Evolutionary conservation across 1,140 invertebrate species (phyloP), one percentile per base, ranked within the genome.

Genomic region (Aradophagus sp.): DNA sequence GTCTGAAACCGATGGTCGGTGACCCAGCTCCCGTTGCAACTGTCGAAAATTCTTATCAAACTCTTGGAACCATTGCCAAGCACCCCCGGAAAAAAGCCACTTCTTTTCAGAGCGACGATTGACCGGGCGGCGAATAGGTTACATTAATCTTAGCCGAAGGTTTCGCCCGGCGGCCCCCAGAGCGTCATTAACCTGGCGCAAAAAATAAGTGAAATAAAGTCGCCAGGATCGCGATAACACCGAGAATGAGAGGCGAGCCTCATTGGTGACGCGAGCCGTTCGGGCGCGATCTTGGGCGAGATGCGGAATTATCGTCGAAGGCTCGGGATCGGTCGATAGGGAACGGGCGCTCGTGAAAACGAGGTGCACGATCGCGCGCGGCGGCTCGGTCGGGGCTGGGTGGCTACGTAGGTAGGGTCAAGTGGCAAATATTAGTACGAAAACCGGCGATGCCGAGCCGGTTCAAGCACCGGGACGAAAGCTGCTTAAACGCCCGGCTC

Each of bases 391-490:
- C 5, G 29, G 52, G 31, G 34, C n/a, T 48, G 45, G 56, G 23
- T 45, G 41, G 56, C 13, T 62, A 70, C 53, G 61, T 59, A 67
- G 74, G 66, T 72, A 73, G 79, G 80, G 79, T 81, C 80, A 80
- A 84, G 80, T 83, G 79, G 81, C 82, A 85, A 84, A 86, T 84
- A 86, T 84, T 86, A 86, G 82, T 83, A 84, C 65, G 81, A 84
- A 82, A 84, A 84, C 80, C 78, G 75, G 75, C 71, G 74, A 70
- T 78, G 74, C 63, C 67, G 73, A 76, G 77, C 74, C 76, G 75
- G 73, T 74, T 67, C 71, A 77, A 79, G 77, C 74, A 76, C 70
- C 75, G 76, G 78, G 76, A 81, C 75, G 79, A 85, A 85, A 86
- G 83, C 83, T 80, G 83, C 83, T 86, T 86, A 86, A 84, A 76